Base-by-base conservation (phyloP, 2,113 vertebrate genomes). In the Hystrix brachyura region DNA sequence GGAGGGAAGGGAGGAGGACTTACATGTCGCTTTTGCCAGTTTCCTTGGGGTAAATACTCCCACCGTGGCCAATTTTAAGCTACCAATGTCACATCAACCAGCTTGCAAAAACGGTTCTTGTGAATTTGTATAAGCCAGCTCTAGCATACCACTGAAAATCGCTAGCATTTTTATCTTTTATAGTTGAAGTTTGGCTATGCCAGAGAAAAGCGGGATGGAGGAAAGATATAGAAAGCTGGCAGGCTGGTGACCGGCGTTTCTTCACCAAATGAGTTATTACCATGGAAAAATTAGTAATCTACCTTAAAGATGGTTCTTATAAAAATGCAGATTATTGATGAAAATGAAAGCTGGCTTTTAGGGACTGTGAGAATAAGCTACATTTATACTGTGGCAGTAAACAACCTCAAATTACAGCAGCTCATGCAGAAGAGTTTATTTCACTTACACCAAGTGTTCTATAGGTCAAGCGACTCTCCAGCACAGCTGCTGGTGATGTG, bases 261-360 rank as follows among this genome's bases (percentile, higher is more conserved):
- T 76, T 21, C 18, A 81, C 7, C 14, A 64, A 21, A 0, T 78
- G 67, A 85, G 0, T 80, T 95, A n/a, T 19, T 72, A 6, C 11
- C n/a, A 21, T 51, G 48, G 67, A 78, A 67, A 81, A 72, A 29
- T 71, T 67, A 91, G 27, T 91, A 91, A 93, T 90, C 34, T 67
- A 60, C 55, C 65, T 6, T 29, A 48, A 88, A 78, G 18, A 64
- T 67, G 15, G 34, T 79, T 95, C 67, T 85, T 57, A 17, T 62
- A 91, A 89, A 89, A 91, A 67, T 88, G 46, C 12, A 94, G 46
- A 90, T 32, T 60, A 13, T 76, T 94, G 51, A 69, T 80, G 25
- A 89, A 96, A 96, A 48, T 76, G 14, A 93, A 94, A 96, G 60
- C 46, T 83, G 53, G 13, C 18, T 84, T 96, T 90, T 55, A 62